Evolutionary conservation across 2,888 invertebrate species (phyloP).

Genomic region (Calameuta filiformis): DNA sequence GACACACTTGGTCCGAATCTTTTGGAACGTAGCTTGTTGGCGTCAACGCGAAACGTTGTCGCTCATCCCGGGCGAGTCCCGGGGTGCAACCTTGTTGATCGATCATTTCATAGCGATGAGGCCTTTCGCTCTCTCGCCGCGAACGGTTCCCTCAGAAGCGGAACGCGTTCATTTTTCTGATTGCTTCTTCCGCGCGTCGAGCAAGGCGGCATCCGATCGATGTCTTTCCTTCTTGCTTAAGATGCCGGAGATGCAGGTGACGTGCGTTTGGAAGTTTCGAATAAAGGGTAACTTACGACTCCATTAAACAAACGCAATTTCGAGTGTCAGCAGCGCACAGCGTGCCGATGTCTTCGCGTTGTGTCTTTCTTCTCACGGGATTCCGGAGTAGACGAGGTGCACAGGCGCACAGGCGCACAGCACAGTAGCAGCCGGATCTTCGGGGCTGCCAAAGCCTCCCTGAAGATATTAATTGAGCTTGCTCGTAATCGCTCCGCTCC

Average conservation of each 20-base stretch:
- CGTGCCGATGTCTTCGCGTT: background rate
- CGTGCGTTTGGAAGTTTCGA: background rate
- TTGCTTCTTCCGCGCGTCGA: background rate
- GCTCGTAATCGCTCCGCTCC: background rate
- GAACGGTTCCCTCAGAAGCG: background rate
- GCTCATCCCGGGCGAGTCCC: slow-evolving; percentile 38
- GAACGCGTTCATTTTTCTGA: slow-evolving; percentile 29
- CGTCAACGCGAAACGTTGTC: slow-evolving; percentile 56
- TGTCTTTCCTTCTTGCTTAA: background rate
- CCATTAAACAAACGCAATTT: too few relatives aligned
- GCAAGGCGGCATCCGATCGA: background rate
- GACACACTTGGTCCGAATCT: slow-evolving; percentile 24
- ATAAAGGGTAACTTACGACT: background rate
- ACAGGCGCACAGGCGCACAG: background rate
- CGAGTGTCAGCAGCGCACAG: background rate
- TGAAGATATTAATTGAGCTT: background rate
- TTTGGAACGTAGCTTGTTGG: slow-evolving; percentile 57
- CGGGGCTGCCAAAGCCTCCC: background rate
- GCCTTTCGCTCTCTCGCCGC: background rate
- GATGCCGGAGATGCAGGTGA: background rate
- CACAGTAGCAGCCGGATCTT: background rate
- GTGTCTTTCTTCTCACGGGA: background rate
- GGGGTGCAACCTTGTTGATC: slow-evolving; percentile 33
- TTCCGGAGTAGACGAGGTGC: background rate
- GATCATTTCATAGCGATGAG: background rate